phyloP scores from a whole-genome alignment of 2,113 vertebrate genomes.

The Zosterops borbonicus region DNA sequence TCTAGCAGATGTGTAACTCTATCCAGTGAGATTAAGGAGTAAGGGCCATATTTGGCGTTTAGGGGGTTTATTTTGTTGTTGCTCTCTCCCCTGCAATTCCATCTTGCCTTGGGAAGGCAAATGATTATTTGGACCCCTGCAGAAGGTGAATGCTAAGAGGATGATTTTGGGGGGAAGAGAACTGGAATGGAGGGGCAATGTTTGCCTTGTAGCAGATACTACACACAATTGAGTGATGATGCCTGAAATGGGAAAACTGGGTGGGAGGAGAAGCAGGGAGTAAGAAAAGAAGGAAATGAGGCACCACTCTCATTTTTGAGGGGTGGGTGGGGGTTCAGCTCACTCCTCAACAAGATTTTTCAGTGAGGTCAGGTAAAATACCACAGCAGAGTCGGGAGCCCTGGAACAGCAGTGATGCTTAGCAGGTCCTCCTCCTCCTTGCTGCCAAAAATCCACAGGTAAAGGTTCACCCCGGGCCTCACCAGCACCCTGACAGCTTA shows the following conservation, averaged over 20 bases:
- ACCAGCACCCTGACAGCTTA: not conserved
- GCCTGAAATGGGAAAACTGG: not conserved
- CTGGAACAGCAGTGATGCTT: not conserved
- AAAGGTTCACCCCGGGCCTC: not conserved
- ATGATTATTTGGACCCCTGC: not conserved
- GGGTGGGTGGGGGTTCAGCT: not conserved
- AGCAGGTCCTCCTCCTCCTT: not conserved
- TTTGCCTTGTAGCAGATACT: not conserved
- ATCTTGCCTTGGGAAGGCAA: not conserved
- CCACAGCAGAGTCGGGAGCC: not conserved
- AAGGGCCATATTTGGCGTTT: not conserved
- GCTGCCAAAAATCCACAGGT: not conserved
- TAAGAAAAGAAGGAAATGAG: not conserved
- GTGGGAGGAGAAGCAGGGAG: not conserved
- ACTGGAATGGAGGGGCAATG: not conserved
- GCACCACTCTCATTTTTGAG: not conserved
- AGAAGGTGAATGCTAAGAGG: not conserved
- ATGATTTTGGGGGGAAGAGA: not conserved
- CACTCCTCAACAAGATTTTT: not conserved
- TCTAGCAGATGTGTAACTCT: slow-evolving; percentile 61
- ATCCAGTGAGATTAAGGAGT: slow-evolving; percentile 31
- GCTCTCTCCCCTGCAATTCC: not conserved
- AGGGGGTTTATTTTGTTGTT: not conserved
- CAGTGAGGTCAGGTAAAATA: not conserved
- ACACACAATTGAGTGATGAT: not conserved